Evolutionary conservation across 2,797 vertebrate genomes (phyloP).

Genomic region (Chromis chromis): DNA sequence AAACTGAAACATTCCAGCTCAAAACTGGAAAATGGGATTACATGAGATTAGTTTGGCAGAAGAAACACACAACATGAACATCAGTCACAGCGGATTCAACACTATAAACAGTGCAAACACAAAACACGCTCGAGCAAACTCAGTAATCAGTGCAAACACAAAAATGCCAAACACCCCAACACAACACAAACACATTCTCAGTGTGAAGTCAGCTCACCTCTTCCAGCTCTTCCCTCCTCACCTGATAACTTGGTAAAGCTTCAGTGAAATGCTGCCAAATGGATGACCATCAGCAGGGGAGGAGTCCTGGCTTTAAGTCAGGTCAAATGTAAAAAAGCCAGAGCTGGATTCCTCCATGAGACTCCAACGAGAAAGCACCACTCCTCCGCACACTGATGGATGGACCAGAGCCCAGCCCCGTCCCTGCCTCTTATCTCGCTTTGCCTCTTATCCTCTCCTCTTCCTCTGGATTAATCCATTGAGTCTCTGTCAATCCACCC

Average conservation of each 20-base stretch:
- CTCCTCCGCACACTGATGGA: conserved; percentile 54
- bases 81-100: conserved; percentile 21
- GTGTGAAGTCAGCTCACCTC: conserved; percentile 55
- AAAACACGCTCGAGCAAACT: neutral
- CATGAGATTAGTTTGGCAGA: conserved; percentile 5
- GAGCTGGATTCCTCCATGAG: conserved; percentile 50
- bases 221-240: conserved; percentile 52
- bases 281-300: conserved; percentile 37
- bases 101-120: neutral
- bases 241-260: conserved; percentile 66
- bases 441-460: conserved; percentile 57
- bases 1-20: neutral
- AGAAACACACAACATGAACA: neutral
- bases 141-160: conserved; percentile 18
- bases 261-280: conserved; percentile 34
- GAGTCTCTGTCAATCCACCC: conserved; percentile 54
- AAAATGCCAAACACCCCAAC: neutral
- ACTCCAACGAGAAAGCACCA: conserved; percentile 42
- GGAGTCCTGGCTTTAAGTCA: conserved; percentile 47
- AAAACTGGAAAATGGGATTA: neutral
- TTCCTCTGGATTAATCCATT: conserved; percentile 69
- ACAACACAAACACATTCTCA: conserved; percentile 34
- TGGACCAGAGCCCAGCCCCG: conserved; percentile 56
- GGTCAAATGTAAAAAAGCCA: conserved; percentile 35
- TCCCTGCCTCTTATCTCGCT: conserved; percentile 54